phyloP scores from a whole-genome alignment of 2,797 vertebrate species.

The Oreonectes daqikongensis region DNA sequence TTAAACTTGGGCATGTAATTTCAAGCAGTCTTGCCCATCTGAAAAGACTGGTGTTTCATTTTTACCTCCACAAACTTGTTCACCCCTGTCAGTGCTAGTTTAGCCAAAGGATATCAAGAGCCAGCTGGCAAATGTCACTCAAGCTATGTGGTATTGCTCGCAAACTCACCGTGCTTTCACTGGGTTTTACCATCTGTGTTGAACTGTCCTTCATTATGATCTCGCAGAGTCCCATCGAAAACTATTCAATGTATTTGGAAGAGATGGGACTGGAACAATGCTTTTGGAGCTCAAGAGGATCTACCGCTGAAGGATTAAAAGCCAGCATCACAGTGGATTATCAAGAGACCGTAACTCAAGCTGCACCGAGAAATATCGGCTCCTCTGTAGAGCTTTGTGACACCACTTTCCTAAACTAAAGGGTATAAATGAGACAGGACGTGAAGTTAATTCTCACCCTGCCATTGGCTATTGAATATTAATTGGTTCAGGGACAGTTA shows the following conservation, averaged over 20 bases:
- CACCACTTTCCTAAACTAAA: slow-evolving; percentile 22
- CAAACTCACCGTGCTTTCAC: slow-evolving; percentile 17
- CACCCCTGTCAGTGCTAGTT: slow-evolving; percentile 27
- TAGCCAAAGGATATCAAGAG: slow-evolving; percentile 21
- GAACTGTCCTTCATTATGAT: slow-evolving; percentile 12
- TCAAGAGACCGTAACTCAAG: slow-evolving; percentile 11
- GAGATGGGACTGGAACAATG: background rate
- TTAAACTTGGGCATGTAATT: slow-evolving; percentile 30
- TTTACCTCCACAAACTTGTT: slow-evolving; percentile 23
- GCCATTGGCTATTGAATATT: slow-evolving; percentile 34
- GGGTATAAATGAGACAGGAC: slow-evolving; percentile 4
- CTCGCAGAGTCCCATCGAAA: background rate
- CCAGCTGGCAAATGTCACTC: slow-evolving; percentile 41
- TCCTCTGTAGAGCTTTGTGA: background rate
- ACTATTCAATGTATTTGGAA: background rate
- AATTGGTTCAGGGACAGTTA: slow-evolving; percentile 29
- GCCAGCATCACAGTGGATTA: background rate
- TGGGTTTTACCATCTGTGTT: background rate
- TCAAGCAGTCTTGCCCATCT: slow-evolving; percentile 25
- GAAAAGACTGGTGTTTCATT: slow-evolving; percentile 23
- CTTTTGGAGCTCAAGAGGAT: background rate
- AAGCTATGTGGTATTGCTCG: slow-evolving; percentile 2
- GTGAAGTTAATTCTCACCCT: slow-evolving; percentile 18
- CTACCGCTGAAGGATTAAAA: background rate
- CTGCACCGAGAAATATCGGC: slow-evolving; percentile 3